These are phyloP conservation scores for Glyphotaelius pellucidus DNA, from an alignment of 2,888 invertebrate species.

Conservation along the genomic window DNA sequence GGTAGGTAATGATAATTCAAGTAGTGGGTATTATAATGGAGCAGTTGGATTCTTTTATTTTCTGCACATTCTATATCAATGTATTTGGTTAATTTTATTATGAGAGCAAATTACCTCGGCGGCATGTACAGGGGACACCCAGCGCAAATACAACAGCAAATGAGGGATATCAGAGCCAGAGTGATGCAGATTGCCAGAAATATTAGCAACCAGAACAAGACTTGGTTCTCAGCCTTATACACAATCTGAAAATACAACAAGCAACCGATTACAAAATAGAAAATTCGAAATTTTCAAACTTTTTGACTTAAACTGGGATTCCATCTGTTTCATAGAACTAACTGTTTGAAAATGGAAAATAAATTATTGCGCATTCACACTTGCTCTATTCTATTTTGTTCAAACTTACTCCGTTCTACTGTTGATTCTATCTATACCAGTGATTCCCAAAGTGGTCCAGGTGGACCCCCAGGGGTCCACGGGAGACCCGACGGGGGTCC, in stretches of 20 bases:
- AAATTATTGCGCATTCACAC: no score
- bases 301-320: neutral
- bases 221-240: conserved; percentile 84
- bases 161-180: conserved; percentile 82
- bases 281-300: conserved; percentile 68
- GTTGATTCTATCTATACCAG: neutral
- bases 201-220: conserved; percentile 88
- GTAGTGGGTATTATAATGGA: neutral
- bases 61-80: neutral
- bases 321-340: no score
- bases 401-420: conserved; percentile 66
- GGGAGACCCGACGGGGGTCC: no score
- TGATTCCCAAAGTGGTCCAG: no score
- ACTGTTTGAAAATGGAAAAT: no score
- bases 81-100: conserved; percentile 26
- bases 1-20: neutral
- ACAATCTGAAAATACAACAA: conserved; percentile 78
- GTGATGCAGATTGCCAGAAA: conserved; percentile 86
- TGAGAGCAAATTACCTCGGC: conserved; percentile 77
- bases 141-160: conserved; percentile 90
- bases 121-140: conserved; percentile 91
- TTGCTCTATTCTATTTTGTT: no score
- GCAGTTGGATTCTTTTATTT: neutral
- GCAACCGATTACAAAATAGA: conserved; percentile 66
- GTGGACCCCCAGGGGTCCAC: no score